These are phyloP conservation scores for Chiridota heheva DNA, from an alignment of 35 echinoderm and acorn worm species.

Conservation along the genomic window DNA sequence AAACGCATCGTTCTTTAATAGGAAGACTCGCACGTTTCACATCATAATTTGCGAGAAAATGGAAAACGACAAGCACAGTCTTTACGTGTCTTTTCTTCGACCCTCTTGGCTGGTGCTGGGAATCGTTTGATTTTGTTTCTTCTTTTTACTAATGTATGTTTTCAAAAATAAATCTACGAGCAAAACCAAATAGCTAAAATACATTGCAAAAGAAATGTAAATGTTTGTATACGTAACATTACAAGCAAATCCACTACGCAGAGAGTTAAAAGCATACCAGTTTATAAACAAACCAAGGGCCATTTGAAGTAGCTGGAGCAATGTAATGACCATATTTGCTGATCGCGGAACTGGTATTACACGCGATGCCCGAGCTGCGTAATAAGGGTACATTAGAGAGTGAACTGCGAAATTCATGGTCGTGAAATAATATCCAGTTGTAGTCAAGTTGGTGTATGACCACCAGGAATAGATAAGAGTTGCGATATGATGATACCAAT, in stretches of 20 bases:
- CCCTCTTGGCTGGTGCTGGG: too few relatives aligned
- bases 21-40: too few relatives aligned
- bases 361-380: constrained; percentile 50
- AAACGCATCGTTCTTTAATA: too few relatives aligned
- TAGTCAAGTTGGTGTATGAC: neutral
- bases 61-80: too few relatives aligned
- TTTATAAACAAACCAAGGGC: constrained; percentile 27
- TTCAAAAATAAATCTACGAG: constrained; percentile 63
- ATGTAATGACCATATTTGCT: constrained; percentile 53
- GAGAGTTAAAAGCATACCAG: constrained; percentile 16
- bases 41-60: too few relatives aligned
- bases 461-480: constrained; percentile 47
- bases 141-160: constrained; percentile 2
- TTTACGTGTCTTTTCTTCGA: too few relatives aligned
- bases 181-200: constrained; percentile 53
- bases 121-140: too few relatives aligned
- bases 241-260: constrained; percentile 10
- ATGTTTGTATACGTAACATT: constrained; percentile 39
- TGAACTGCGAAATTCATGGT: constrained; percentile 61
- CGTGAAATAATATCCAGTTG: constrained; percentile 34
- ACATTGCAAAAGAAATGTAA: constrained; percentile 44
- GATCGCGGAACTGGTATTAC: constrained; percentile 23
- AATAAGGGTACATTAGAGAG: constrained; percentile 72
- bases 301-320: constrained; percentile 62
- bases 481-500: constrained; percentile 75